These are phyloP conservation scores for Gallinago media DNA, from an alignment of 2,113 vertebrate genomes.

Conservation along the genomic window DNA sequence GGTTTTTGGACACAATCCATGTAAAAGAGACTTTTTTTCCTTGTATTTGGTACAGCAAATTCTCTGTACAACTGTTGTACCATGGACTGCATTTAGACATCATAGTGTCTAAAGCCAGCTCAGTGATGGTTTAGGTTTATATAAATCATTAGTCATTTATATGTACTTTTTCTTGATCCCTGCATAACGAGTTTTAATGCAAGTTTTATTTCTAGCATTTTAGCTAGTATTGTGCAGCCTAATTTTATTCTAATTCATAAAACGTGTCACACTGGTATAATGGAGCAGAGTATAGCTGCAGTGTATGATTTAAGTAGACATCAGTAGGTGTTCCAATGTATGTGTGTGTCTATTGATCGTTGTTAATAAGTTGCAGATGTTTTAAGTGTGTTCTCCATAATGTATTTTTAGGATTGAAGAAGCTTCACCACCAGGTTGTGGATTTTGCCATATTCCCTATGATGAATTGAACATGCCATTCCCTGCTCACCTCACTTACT, in stretches of 20 bases:
- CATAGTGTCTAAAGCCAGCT: background rate
- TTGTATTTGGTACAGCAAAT: background rate
- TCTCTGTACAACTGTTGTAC: background rate
- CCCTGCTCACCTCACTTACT: conserved; percentile 94
- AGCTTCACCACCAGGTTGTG: conserved; percentile 85
- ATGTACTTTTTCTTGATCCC: background rate
- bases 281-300: background rate
- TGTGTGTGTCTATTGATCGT: background rate
- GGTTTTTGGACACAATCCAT: background rate
- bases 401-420: conserved; percentile 88
- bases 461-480: conserved; percentile 99
- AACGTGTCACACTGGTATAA: background rate
- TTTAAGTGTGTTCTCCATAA: conserved; percentile 27
- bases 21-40: background rate
- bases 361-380: background rate
- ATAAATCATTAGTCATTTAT: background rate
- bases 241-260: background rate
- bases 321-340: background rate
- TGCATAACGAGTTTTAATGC: background rate
- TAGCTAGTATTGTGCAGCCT: background rate
- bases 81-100: background rate
- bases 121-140: background rate
- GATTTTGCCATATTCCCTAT: conserved; percentile 97
- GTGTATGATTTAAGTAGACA: background rate
- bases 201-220: background rate